Evolutionary conservation across 2,888 invertebrate genomes (phyloP).

Genomic region (Dorcus parallelipipedus): DNA sequence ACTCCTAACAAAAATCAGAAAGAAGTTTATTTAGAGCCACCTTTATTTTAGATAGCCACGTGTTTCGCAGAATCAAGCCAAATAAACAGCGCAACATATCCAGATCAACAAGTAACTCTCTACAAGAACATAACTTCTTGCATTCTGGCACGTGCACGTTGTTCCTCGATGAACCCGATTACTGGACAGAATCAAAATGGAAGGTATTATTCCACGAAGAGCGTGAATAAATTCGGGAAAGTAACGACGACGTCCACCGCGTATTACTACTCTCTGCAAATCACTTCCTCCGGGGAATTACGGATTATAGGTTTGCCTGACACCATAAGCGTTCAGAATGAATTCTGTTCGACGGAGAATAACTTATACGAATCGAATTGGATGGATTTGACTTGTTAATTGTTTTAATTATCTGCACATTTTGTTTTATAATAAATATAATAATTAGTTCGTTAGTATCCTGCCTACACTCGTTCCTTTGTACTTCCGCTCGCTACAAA

Average conservation of each 20-base stretch:
- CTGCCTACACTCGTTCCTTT: not conserved
- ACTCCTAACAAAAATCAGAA: conserved; percentile 14
- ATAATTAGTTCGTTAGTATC: not conserved
- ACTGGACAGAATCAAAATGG: conserved; percentile 61
- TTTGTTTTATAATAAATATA: too few species aligned
- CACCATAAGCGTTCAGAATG: conserved; percentile 51
- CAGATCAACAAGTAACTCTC: conserved; percentile 54
- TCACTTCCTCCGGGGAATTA: conserved; percentile 55
- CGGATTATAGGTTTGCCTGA: conserved; percentile 55
- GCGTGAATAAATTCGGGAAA: conserved; percentile 32
- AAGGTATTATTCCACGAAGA: conserved; percentile 41
- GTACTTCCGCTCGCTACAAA: too few species aligned
- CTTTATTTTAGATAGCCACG: conserved; percentile 49
- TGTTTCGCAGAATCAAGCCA: conserved; percentile 55
- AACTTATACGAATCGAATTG: conserved; percentile 52
- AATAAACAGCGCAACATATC: conserved; percentile 51
- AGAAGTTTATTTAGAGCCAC: not conserved
- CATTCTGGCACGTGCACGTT: conserved; percentile 61
- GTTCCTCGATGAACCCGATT: conserved; percentile 61
- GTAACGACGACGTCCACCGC: conserved; percentile 36
- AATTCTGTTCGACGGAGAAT: conserved; percentile 54
- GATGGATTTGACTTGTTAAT: conserved; percentile 31
- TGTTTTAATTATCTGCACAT: not conserved
- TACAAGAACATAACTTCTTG: conserved; percentile 65
- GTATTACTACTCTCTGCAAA: conserved; percentile 56